Evolutionary conservation across 1,140 invertebrate species (phyloP).

Genomic region (Physella acuta): DNA sequence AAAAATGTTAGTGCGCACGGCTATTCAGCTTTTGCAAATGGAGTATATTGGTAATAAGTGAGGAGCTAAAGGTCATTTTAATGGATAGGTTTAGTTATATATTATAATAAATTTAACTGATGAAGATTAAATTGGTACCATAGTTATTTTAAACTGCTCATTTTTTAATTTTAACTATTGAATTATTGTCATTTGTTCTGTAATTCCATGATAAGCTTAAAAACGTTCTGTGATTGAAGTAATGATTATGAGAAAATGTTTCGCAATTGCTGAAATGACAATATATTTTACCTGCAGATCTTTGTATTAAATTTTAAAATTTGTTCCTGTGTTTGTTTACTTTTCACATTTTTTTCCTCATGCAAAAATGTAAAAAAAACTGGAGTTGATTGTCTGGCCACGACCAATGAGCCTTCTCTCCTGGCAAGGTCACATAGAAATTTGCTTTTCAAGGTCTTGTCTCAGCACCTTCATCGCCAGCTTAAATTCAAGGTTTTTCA

Average conservation of each 20-base stretch:
- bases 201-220: not conserved
- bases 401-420: not conserved
- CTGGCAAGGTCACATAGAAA: conserved; percentile 3
- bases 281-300: too few species aligned
- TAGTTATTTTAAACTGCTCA: not conserved
- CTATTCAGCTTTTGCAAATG: too few species aligned
- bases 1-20: too few species aligned
- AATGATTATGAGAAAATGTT: not conserved
- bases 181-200: not conserved
- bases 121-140: not conserved
- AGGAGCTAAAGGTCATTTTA: too few species aligned
- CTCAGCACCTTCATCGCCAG: not conserved
- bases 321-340: conserved; percentile 2
- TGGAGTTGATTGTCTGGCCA: not conserved
- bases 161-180: not conserved
- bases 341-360: conserved; percentile 14
- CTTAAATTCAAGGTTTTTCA: not conserved
- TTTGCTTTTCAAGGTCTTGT: conserved; percentile 10
- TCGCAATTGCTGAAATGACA: not conserved
- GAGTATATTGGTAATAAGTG: too few species aligned
- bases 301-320: not conserved
- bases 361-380: conserved; percentile 1
- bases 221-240: not conserved
- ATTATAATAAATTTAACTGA: too few species aligned
- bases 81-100: too few species aligned